These are phyloP conservation scores for Zosterops lateralis DNA, from an alignment of 2,113 vertebrate species.

Conservation along the genomic window DNA sequence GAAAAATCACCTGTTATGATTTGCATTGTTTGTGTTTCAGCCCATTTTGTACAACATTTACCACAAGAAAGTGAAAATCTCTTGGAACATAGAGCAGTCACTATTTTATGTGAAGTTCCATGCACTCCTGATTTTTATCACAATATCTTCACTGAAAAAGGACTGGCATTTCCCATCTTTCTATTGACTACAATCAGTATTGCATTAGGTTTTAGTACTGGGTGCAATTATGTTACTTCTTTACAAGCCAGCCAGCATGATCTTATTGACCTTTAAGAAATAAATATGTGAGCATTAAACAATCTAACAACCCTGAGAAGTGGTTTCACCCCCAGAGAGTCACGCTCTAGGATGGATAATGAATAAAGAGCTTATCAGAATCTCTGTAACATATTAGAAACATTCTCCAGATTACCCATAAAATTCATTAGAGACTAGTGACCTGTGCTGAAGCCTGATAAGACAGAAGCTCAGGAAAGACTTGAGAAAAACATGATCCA, in stretches of 20 bases:
- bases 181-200: not conserved
- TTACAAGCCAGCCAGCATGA: not conserved
- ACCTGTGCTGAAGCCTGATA: constrained; percentile 28
- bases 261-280: constrained; percentile 14
- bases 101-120: not conserved
- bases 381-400: constrained; percentile 22
- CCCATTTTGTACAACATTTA: not conserved
- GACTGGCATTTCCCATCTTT: not conserved
- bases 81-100: not conserved
- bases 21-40: not conserved
- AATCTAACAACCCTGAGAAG: not conserved
- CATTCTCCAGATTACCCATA: constrained; percentile 52
- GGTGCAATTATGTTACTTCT: not conserved
- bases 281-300: not conserved
- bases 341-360: not conserved
- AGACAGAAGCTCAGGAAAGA: constrained; percentile 6
- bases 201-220: not conserved
- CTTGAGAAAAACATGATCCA: constrained; percentile 6
- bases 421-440: constrained; percentile 48
- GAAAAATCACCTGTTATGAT: not conserved
- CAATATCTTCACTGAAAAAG: not conserved
- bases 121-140: not conserved
- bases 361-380: constrained; percentile 39
- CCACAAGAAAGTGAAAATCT: not conserved
- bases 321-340: not conserved